These are phyloP conservation scores for Pocillopora grandis DNA, from an alignment of 92 coral and sea anemone genomes.

Conservation along the genomic window DNA sequence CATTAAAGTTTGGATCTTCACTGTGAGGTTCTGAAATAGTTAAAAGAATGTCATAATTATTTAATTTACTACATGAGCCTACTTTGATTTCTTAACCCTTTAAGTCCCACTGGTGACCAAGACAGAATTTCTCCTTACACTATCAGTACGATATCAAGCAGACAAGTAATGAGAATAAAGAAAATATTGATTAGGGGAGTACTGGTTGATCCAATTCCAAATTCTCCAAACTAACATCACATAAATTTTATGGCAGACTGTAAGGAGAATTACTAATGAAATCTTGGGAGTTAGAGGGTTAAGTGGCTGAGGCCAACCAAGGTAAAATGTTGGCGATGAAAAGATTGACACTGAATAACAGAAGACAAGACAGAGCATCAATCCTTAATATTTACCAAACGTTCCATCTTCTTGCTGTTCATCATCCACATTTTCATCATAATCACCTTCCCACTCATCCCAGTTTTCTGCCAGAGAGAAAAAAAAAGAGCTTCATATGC, in stretches of 20 bases:
- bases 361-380: too few species aligned
- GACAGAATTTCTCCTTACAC: too few species aligned
- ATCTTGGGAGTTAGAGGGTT: background rate
- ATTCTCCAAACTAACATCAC: too few species aligned
- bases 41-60: background rate
- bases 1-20: conserved; percentile 86
- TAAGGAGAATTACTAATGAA: too few species aligned
- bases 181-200: too few species aligned
- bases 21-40: conserved; percentile 65
- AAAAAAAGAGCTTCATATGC: conserved; percentile 54
- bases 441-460: conserved; percentile 86
- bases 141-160: too few species aligned
- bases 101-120: too few species aligned
- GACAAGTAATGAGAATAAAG: too few species aligned
- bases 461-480: conserved; percentile 58
- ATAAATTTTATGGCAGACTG: too few species aligned
- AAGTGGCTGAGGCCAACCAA: background rate
- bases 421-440: background rate
- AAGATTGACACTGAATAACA: too few species aligned
- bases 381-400: background rate
- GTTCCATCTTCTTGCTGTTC: conserved; percentile 9
- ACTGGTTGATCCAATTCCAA: too few species aligned
- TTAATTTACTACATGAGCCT: background rate
- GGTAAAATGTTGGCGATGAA: background rate
- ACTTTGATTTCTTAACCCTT: background rate